Conservation (phyloP, 2,888 invertebrate genomes). For the Cephus sareptanus region DNA sequence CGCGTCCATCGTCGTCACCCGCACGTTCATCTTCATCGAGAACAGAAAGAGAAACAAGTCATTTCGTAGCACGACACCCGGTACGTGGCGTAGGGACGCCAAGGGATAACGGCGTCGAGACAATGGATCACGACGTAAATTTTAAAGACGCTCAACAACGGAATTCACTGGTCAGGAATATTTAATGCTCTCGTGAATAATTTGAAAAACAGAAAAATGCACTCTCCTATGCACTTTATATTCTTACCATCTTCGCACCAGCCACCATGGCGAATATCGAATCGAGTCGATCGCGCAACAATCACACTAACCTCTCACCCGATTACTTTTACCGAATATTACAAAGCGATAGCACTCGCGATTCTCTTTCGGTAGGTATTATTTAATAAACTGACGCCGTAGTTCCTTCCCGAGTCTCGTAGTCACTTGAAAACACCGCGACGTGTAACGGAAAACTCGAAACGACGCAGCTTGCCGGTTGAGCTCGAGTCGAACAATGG, state of each 20-base stretch:
- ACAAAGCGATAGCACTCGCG: neutral
- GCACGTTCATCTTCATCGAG: constrained; percentile 91
- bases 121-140: neutral
- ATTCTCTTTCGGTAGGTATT: neutral
- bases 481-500: constrained; percentile 49
- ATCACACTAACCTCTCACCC: neutral
- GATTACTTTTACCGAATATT: neutral
- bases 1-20: constrained; percentile 99
- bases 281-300: neutral
- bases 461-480: constrained; percentile 7
- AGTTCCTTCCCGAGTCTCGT: constrained; percentile 2
- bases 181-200: neutral
- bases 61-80: neutral
- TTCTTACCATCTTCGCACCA: constrained; percentile 58
- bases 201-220: neutral
- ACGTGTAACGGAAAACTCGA: neutral
- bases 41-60: neutral
- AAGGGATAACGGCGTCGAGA: neutral
- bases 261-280: constrained; percentile 49
- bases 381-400: neutral
- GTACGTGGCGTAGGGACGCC: neutral
- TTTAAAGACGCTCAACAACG: neutral
- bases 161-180: neutral
- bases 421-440: neutral
- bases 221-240: neutral